Evolutionary conservation across 1,140 invertebrate species (phyloP).

Genomic region (Agraylea sexmaculata): DNA sequence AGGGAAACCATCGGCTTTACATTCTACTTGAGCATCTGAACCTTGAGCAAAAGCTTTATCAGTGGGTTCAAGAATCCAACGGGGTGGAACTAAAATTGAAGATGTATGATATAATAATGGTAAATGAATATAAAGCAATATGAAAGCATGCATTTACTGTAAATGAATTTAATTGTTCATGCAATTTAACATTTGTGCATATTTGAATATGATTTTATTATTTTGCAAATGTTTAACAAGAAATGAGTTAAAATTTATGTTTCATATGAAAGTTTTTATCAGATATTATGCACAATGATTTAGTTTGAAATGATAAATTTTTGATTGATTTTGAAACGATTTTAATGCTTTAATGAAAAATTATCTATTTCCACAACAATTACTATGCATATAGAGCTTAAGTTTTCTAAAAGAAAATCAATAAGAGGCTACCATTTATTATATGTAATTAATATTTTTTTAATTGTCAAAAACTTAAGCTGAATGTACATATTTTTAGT

Average conservation of each 20-base stretch:
- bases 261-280: no score
- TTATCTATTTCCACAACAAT: no score
- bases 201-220: neutral
- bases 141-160: neutral
- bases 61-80: constrained; percentile 91
- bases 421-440: no score
- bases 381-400: no score
- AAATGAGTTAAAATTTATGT: neutral
- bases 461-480: neutral
- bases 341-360: no score
- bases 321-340: no score
- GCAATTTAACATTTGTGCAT: neutral
- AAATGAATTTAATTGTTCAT: neutral
- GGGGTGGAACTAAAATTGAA: constrained; percentile 76
- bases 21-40: constrained; percentile 84
- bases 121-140: constrained; percentile 1
- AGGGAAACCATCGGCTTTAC: constrained; percentile 91
- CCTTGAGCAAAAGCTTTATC: constrained; percentile 92
- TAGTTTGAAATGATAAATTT: no score
- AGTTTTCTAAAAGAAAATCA: no score
- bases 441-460: neutral
- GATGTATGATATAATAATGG: no score
- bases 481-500: no score
- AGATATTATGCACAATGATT: no score
- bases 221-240: neutral